A percentile compares a stretch with the other conserved stretches of the same genome.
These are phyloP conservation scores for pig (Sus scrofa) DNA, from an alignment of 2,113 vertebrate species.

Conservation along the genomic window T2T-Sscrofa CM000818.6:9067001-9067500, in stretches of 20 bases:
- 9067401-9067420: background rate
- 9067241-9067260: constrained; percentile 57
- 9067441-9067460: constrained; percentile 10
- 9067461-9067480: background rate
- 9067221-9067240: constrained; percentile 43
- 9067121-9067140: background rate
- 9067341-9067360: background rate
- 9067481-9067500: background rate
- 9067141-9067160: background rate
- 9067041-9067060: background rate
- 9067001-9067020: background rate
- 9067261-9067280: constrained; percentile 35
- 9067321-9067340: background rate
- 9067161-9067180: background rate
- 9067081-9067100: constrained; percentile 24
- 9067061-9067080: constrained; percentile 41
- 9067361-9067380: background rate
- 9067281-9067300: constrained; percentile 1
- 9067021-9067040: constrained; percentile 4
- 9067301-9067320: background rate
- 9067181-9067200: background rate
- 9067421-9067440: background rate
- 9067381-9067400: constrained; percentile 24
- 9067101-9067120: constrained; percentile 11
- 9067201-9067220: constrained; percentile 39